Base-by-base conservation (phyloP, 1,140 invertebrate genomes). In the Caenorhabditis inopinata region DNA sequence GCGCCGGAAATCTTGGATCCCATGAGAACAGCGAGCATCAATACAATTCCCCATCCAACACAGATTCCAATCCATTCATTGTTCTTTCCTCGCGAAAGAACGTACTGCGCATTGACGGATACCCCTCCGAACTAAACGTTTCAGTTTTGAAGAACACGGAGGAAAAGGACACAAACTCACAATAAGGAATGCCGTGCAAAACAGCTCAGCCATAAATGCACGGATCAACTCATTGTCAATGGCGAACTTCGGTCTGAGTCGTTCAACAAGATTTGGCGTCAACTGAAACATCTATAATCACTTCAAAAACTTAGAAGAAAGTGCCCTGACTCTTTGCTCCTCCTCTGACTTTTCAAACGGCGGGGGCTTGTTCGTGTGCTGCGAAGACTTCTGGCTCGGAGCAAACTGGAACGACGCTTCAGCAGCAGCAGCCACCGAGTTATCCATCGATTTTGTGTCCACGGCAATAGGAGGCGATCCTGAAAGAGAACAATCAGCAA, bases 1-100 rank as follows among this genome's bases (percentile, higher is more conserved):
- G 89, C 91, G 85, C 85, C 85, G 32, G 85, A 85, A n/a, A 87
- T 84, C 27, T 83, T 80, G 23, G 79, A 81, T 9, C 84, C 76
- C 23, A 86, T 77, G 4, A 78, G 35, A 21, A 85, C 83, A 35
- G 85, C 83, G 4, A 86, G 42, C 74, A 85, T 79, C 0, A 86
- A 78, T 2, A 75, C 51, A 12, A 86, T n/a, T 12, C 85, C 85
- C 85, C 85, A 86, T 16, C 85, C 85, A 21, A 86, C 18, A 0
- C 78, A 48, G 5, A 85, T 45, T 45, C 84, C 80, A 58, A 85
- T 73, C 68, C 77, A 83, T 18, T 80, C 84, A 35, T 85, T 84
- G 47, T 79, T 76, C 51, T 75, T 62, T 23, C 48, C 29, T 32
- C 75, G 62, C 3, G 76, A 83, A 27, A 85, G 73, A 25, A 85